A percentile compares a stretch with the other conserved stretches of the same genome.
phyloP scores from a whole-genome alignment of 2,113 vertebrate species.

The Galeopterus variegatus region DNA sequence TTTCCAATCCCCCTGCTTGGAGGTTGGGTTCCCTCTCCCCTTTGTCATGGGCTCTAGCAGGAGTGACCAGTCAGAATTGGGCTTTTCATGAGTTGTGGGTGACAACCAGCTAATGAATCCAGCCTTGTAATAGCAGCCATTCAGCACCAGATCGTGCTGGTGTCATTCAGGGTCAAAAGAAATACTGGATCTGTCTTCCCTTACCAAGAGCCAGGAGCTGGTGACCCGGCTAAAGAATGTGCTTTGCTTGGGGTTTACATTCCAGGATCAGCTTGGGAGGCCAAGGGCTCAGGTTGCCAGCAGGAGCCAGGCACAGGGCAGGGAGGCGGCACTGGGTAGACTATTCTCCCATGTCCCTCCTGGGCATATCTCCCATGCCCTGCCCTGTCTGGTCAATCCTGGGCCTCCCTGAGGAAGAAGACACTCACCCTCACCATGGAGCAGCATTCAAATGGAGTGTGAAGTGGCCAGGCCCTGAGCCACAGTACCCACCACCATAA shows the following conservation, averaged over 20 bases:
- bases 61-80: neutral
- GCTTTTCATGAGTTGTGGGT: neutral
- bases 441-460: neutral
- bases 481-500: neutral
- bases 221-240: slow-evolving; percentile 75
- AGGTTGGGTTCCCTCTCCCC: neutral
- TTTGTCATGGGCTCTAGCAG: neutral
- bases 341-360: neutral
- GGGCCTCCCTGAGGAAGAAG: neutral
- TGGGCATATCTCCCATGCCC: neutral
- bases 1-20: neutral
- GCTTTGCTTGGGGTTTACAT: slow-evolving; percentile 76
- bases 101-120: neutral
- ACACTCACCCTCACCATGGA: neutral
- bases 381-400: neutral
- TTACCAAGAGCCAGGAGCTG: slow-evolving; percentile 52
- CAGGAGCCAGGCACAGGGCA: slow-evolving; percentile 49
- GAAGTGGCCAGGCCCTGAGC: neutral
- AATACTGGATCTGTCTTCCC: neutral
- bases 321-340: neutral
- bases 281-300: slow-evolving; percentile 56
- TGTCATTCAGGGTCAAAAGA: neutral
- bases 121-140: neutral
- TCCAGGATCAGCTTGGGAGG: slow-evolving; percentile 72
- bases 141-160: neutral